Evolutionary conservation across 2,797 vertebrate species (phyloP).

Genomic region (Neolamprologus multifasciatus): DNA sequence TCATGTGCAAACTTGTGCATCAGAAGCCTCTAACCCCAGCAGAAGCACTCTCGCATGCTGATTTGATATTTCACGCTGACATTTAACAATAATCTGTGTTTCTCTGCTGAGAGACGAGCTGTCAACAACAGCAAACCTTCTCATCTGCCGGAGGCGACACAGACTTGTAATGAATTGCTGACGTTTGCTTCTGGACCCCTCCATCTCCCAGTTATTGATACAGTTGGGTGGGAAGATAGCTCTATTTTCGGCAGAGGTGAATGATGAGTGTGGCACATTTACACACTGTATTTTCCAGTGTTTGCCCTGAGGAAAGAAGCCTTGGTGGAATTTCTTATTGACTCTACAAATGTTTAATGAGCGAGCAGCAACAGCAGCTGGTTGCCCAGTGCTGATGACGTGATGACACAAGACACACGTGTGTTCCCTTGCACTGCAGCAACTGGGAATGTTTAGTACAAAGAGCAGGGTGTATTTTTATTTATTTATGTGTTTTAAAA

Average conservation of each 20-base stretch:
- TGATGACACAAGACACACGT: conserved; percentile 40
- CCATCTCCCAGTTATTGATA: conserved; percentile 57
- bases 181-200: conserved; percentile 48
- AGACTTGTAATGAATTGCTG: conserved; percentile 54
- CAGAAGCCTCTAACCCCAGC: not conserved
- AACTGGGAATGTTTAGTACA: not conserved
- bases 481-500: not conserved
- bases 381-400: conserved; percentile 53
- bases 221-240: conserved; percentile 50
- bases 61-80: conserved; percentile 65
- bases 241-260: conserved; percentile 60
- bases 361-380: conserved; percentile 64
- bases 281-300: conserved; percentile 64
- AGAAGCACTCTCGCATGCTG: not conserved
- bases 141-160: conserved; percentile 46
- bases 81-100: conserved; percentile 63
- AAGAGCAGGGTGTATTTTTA: not conserved
- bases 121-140: conserved; percentile 48
- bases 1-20: not conserved
- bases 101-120: conserved; percentile 25
- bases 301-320: conserved; percentile 62
- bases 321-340: conserved; percentile 70
- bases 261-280: conserved; percentile 52
- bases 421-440: conserved; percentile 23
- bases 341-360: conserved; percentile 79